These are phyloP conservation scores for Carassius gibelio DNA, from an alignment of 2,113 vertebrate species.

Conservation along the genomic window DNA sequence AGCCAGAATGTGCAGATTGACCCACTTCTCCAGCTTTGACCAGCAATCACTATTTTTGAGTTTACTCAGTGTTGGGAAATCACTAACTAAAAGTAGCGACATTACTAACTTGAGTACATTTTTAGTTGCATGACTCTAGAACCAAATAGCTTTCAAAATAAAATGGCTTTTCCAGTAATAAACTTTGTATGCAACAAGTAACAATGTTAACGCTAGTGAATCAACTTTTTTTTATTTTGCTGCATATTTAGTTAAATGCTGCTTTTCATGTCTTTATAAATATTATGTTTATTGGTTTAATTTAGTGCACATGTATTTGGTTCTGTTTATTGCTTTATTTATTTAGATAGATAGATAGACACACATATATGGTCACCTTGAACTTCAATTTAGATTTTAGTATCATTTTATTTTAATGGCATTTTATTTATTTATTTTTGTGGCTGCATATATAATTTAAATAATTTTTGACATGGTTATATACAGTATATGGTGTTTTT, in stretches of 20 bases:
- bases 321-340: not conserved
- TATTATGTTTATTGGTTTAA: not conserved
- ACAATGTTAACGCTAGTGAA: not conserved
- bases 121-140: not conserved
- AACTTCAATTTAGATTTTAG: too few species aligned
- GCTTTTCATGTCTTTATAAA: not conserved
- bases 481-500: too few species aligned
- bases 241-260: not conserved
- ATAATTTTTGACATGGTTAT: too few species aligned
- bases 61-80: not conserved
- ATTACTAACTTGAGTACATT: not conserved
- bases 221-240: not conserved
- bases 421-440: too few species aligned
- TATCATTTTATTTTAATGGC: too few species aligned
- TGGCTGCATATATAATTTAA: too few species aligned
- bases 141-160: not conserved
- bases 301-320: not conserved
- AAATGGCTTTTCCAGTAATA: not conserved
- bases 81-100: not conserved
- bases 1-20: constrained; percentile 6
- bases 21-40: not conserved
- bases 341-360: not conserved
- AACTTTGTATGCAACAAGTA: not conserved
- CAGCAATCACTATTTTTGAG: not conserved
- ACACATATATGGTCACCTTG: too few species aligned